Percentiles rank a stretch among this genome's conserved stretches.
phyloP scores from a whole-genome alignment of 53 echinoderm and acorn worm species.

The Mesocentrotus franciscanus region DNA sequence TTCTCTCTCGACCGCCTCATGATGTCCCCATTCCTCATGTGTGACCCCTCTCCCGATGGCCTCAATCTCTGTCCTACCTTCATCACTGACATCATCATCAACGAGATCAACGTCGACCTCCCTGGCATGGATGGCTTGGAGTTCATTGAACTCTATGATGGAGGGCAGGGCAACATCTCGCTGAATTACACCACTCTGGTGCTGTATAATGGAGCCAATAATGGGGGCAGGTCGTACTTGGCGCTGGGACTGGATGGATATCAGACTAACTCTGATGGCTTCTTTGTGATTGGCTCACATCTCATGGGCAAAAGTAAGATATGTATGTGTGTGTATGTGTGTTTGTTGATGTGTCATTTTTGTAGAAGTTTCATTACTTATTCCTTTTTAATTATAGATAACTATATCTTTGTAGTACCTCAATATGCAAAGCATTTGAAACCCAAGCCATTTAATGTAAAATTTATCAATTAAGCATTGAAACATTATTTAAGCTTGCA shows the following conservation, averaged over 20 bases:
- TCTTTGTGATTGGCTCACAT: conserved; percentile 78
- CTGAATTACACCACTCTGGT: conserved; percentile 79
- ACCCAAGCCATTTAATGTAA: no score
- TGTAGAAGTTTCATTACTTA: neutral
- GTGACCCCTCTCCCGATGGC: conserved; percentile 68
- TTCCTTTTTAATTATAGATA: no score
- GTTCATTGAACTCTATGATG: conserved; percentile 93
- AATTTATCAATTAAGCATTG: no score
- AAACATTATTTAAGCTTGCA: no score
- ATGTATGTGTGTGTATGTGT: neutral
- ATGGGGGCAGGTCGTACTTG: conserved; percentile 77
- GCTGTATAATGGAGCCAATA: conserved; percentile 76
- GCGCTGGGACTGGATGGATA: conserved; percentile 82
- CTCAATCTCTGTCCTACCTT: conserved; percentile 91
- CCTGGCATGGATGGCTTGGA: conserved; percentile 72
- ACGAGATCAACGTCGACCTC: conserved; percentile 88
- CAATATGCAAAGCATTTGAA: no score
- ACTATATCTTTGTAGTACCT: no score
- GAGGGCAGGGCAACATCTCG: conserved; percentile 77
- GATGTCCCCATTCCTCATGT: conserved; percentile 61
- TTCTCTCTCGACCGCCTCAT: conserved; percentile 63
- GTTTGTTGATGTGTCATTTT: neutral
- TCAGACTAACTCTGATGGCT: conserved; percentile 81
- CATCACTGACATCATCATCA: conserved; percentile 83
- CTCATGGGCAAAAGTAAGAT: conserved; percentile 60